Evolutionary conservation across 2,888 invertebrate species (phyloP).

Genomic region (Cephus pygmeus): DNA sequence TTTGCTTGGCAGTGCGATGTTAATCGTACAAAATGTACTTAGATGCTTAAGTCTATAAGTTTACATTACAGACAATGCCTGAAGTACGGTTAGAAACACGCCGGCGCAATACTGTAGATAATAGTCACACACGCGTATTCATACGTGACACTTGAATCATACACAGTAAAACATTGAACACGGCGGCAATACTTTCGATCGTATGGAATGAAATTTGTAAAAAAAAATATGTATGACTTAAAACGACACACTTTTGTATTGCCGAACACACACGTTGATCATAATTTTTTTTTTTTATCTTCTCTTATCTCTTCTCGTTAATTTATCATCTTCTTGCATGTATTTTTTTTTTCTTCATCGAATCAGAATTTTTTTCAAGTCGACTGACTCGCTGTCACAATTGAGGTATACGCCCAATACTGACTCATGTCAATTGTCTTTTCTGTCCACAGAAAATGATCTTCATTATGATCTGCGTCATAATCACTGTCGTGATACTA

Average conservation of each 20-base stretch:
- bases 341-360: background rate
- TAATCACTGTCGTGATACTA: constrained; percentile 60
- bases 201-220: background rate
- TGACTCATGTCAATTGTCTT: constrained; percentile 25
- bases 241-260: no score
- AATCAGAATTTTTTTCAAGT: background rate
- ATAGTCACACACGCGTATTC: background rate
- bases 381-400: background rate
- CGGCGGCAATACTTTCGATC: background rate
- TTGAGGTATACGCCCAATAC: background rate
- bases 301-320: constrained; percentile 1
- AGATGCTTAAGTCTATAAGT: background rate
- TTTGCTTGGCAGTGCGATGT: background rate
- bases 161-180: no score
- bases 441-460: constrained; percentile 66
- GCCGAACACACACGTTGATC: background rate
- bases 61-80: background rate
- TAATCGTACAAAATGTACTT: background rate
- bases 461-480: constrained; percentile 64
- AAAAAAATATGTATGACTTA: no score
- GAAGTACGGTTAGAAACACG: background rate
- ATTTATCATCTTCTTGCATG: background rate
- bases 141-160: background rate
- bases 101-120: background rate
- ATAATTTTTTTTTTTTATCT: background rate